These are phyloP conservation scores for Limulus polyphemus DNA, from an alignment of 2,888 invertebrate genomes.

Conservation along the genomic window DNA sequence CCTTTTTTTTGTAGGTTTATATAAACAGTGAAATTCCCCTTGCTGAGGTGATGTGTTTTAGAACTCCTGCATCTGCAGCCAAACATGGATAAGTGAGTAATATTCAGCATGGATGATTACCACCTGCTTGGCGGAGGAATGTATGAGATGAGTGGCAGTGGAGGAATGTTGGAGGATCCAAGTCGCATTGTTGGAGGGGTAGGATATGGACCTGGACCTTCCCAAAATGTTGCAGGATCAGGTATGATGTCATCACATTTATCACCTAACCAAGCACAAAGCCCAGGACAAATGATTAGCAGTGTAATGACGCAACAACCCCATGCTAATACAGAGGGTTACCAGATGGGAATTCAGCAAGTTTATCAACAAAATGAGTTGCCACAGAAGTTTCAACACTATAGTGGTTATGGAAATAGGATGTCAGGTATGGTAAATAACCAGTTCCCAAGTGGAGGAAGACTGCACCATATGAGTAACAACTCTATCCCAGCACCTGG, in stretches of 20 bases:
- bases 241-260: conserved; percentile 9
- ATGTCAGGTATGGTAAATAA: conserved; percentile 15
- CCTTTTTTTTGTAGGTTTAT: no score
- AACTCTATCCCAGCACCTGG: conserved; percentile 15
- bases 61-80: no score
- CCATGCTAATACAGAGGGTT: conserved; percentile 14
- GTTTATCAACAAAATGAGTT: conserved; percentile 25
- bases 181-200: conserved; percentile 16
- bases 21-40: no score
- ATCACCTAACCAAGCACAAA: conserved; percentile 14
- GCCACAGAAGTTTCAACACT: conserved; percentile 23
- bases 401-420: conserved; percentile 20
- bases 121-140: conserved; percentile 26
- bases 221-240: conserved; percentile 16
- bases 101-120: conserved; percentile 23
- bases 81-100: background rate
- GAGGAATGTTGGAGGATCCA: conserved; percentile 18
- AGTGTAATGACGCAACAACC: conserved; percentile 18
- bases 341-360: conserved; percentile 22
- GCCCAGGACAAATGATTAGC: conserved; percentile 18
- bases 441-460: conserved; percentile 20
- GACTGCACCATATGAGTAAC: conserved; percentile 18
- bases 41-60: no score
- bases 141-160: conserved; percentile 22
- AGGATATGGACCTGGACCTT: conserved; percentile 15